A percentile compares a stretch with the other conserved stretches of the same genome.
Conservation (phyloP, 2,888 invertebrate genomes). For the Adineta ricciae region DNA sequence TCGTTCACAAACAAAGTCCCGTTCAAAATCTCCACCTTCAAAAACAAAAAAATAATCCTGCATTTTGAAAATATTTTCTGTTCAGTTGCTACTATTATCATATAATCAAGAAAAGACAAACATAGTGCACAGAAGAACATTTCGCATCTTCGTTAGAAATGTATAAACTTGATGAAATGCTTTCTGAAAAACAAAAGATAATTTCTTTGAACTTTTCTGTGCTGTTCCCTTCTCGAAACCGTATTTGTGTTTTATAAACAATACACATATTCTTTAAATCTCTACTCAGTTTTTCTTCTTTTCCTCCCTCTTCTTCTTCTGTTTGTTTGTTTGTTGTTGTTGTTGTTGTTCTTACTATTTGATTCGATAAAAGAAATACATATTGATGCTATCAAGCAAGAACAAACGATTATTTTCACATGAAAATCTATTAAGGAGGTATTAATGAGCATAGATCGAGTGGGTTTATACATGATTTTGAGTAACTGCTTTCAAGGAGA, state of each 20-base stretch:
- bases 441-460: neutral
- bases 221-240: neutral
- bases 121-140: neutral
- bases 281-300: neutral
- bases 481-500: neutral
- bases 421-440: neutral
- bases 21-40: neutral
- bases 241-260: constrained; percentile 15
- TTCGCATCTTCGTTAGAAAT: neutral
- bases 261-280: neutral
- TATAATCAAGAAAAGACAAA: neutral
- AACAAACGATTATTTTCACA: neutral
- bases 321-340: neutral
- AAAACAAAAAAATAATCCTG: too few relatives aligned
- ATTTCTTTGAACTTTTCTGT: neutral
- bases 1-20: neutral
- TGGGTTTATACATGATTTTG: neutral
- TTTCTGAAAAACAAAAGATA: neutral
- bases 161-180: neutral
- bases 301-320: neutral
- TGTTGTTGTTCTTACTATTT: neutral
- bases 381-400: neutral
- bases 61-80: neutral
- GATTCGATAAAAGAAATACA: neutral
- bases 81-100: neutral